Base-by-base conservation (phyloP, 2,888 invertebrate genomes). In the Polydrusus pterygomalis region DNA sequence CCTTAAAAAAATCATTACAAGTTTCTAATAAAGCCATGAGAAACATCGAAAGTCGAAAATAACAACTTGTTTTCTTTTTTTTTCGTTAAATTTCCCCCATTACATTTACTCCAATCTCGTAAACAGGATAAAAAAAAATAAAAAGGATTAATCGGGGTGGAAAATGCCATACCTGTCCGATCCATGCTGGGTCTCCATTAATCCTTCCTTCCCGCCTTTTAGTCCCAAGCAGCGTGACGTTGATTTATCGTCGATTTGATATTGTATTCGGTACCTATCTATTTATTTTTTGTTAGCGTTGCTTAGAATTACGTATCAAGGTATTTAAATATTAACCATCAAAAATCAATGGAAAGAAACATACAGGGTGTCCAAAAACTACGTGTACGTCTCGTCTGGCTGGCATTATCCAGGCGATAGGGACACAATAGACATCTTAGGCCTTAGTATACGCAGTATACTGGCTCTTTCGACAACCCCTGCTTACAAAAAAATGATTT, bases 81-180 rank as follows among this genome's bases (percentile, higher is more conserved):
- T 25, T 25, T n/a, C n/a, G n/a, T n/a, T n/a, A n/a, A 20, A 51
- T 20, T 51, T 51, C 9, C 1, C 13, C 20, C 1, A 18, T 60
- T 60, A 18, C 17, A 18, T 40, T 38, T 1, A 13, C 18, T 38
- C 7, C 2, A 38, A 60, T 15, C 18, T 7, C 58, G 17, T 11
- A 60, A 38, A 54, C 54, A 25, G 13, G 54, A 20, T 54, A 54
- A 54, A 20, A 34, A 34, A 34, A 13, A n/a, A 43, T 8, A 43
- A 43, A 51, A 56, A 34, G 56, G 56, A 56, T 56, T 56, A 56
- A 15, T 3, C 30, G 15, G 56, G 56, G 30, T 56, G 34, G 15
- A 56, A 56, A 56, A 56, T 56, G 34, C 56, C 56, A 56, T 56
- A 56, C 56, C 56, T 56, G 56, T 34, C 56, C n/a, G 34, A 56